Evolutionary conservation across 2,888 invertebrate genomes (phyloP).

Genomic region (Eledone cirrhosa): DNA sequence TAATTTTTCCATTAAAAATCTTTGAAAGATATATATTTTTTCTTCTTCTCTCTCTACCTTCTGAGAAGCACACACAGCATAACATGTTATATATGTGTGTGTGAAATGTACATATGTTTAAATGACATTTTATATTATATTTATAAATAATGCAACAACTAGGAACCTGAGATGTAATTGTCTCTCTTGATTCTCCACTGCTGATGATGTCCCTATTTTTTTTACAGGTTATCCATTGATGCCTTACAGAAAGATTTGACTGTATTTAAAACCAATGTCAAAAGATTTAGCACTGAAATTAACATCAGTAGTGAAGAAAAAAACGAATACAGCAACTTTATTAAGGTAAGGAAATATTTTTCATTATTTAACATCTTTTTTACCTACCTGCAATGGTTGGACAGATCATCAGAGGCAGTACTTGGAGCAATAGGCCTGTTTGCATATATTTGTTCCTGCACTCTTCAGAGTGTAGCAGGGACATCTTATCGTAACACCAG

Average conservation of each 20-base stretch:
- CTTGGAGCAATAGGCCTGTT: too few relatives aligned
- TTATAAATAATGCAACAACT: not conserved
- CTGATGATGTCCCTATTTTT: not conserved
- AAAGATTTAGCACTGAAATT: conserved; percentile 82
- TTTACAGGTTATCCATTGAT: conserved; percentile 82
- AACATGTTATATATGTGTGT: too few relatives aligned
- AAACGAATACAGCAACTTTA: conserved; percentile 86
- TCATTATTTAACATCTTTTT: too few relatives aligned
- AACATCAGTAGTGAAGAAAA: conserved; percentile 80
- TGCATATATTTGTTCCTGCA: too few relatives aligned
- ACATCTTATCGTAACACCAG: too few relatives aligned
- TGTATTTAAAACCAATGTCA: conserved; percentile 81
- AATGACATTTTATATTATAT: not conserved
- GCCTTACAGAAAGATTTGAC: conserved; percentile 88
- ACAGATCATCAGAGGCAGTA: too few relatives aligned
- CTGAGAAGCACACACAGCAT: too few relatives aligned
- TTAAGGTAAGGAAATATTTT: conserved; percentile 72
- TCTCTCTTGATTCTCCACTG: not conserved
- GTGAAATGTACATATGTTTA: not conserved
- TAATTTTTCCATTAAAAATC: too few relatives aligned
- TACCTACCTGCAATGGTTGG: too few relatives aligned
- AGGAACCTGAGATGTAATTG: not conserved
- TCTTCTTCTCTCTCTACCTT: too few relatives aligned
- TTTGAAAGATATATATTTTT: too few relatives aligned
- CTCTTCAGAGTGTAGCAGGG: too few relatives aligned